Conservation (phyloP, 2,888 invertebrate genomes). For the Netelia virgata region DNA sequence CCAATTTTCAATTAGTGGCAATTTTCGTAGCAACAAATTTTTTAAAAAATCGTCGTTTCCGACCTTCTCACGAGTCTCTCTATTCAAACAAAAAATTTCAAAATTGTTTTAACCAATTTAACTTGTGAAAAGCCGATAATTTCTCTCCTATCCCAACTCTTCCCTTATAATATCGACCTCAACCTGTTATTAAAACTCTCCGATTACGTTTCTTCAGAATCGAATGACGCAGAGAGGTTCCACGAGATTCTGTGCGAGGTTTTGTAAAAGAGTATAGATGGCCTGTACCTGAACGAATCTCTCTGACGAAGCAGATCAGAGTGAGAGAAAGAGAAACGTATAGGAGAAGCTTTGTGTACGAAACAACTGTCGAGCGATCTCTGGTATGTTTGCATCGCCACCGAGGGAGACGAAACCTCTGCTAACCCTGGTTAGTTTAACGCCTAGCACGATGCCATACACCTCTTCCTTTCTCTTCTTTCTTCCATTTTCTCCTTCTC, state of each 20-base stretch:
- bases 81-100: no score
- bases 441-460: slow-evolving; percentile 6
- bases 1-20: no score
- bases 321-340: slow-evolving; percentile 35
- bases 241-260: no score
- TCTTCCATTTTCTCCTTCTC: slow-evolving; percentile 11
- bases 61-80: no score
- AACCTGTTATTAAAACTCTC: slow-evolving; percentile 45
- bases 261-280: no score
- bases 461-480: not conserved
- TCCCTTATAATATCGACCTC: slow-evolving; percentile 25
- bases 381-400: slow-evolving; percentile 47
- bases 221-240: slow-evolving; percentile 29
- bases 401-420: slow-evolving; percentile 49
- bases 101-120: no score
- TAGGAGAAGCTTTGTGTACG: slow-evolving; percentile 20
- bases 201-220: slow-evolving; percentile 48
- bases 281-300: slow-evolving; percentile 55
- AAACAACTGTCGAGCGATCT: slow-evolving; percentile 17
- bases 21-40: no score
- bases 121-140: no score
- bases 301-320: not conserved
- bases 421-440: slow-evolving; percentile 29
- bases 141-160: no score
- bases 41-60: no score